Percentiles rank a stretch among this genome's conserved stretches.
Evolutionary conservation across 2,113 vertebrate species (phyloP).

Genomic region (Rhabdornis inornatus): DNA sequence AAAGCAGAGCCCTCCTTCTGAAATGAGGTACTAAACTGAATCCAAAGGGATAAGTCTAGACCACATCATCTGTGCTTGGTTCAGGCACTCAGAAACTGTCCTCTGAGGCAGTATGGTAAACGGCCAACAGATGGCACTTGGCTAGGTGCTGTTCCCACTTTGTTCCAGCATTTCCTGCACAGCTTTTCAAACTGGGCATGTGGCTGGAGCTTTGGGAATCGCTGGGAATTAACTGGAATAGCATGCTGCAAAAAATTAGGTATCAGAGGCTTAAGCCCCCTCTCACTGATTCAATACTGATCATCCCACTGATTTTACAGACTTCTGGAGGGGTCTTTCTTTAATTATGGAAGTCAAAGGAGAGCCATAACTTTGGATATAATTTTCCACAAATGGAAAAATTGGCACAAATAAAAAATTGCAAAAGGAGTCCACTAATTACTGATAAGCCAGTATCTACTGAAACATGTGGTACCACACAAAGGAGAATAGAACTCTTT

Average conservation of each 20-base stretch:
- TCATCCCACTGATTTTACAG: neutral
- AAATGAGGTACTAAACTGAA: neutral
- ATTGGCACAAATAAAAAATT: neutral
- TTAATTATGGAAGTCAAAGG: neutral
- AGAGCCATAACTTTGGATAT: neutral
- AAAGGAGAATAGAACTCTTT: neutral
- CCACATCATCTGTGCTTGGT: neutral
- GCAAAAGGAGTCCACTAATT: neutral
- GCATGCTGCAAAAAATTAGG: neutral
- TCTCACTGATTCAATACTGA: neutral
- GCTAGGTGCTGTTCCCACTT: neutral
- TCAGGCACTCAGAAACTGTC: neutral
- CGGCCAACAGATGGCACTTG: neutral
- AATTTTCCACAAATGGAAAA: neutral
- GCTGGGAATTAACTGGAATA: neutral
- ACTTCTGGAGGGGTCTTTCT: neutral
- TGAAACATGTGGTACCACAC: neutral
- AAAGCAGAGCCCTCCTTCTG: neutral
- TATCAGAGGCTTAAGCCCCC: neutral
- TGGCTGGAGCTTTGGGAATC: neutral
- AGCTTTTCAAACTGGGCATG: neutral
- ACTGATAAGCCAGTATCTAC: neutral
- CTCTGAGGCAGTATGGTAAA: neutral
- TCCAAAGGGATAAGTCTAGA: neutral
- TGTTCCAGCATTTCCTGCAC: neutral